These are phyloP conservation scores for Plectus sambesii DNA, from an alignment of 1,140 invertebrate species.

Conservation along the genomic window DNA sequence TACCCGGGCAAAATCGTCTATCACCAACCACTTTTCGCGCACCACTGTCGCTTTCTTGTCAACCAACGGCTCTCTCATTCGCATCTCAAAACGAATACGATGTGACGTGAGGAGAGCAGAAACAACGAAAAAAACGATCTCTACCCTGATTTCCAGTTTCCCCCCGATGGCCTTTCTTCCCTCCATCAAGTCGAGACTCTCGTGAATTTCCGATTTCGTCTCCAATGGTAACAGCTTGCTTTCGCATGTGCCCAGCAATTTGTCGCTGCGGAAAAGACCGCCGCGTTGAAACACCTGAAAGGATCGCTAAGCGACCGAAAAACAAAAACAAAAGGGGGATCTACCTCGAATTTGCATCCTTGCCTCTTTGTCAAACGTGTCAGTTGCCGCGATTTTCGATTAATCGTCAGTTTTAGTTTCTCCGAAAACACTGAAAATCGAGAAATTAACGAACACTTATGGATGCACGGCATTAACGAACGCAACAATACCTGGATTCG, in stretches of 20 bases:
- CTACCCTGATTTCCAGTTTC: conserved; percentile 62
- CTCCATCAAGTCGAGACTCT: conserved; percentile 78
- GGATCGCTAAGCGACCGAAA: too few relatives aligned
- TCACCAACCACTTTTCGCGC: conserved; percentile 79
- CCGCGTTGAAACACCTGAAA: conserved; percentile 82
- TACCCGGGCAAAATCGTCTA: too few relatives aligned
- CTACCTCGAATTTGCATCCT: conserved; percentile 72
- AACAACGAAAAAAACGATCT: conserved; percentile 15
- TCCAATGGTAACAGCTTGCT: conserved; percentile 74
- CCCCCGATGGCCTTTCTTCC: conserved; percentile 70
- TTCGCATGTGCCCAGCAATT: conserved; percentile 66
- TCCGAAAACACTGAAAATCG: conserved; percentile 61
- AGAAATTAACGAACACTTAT: conserved; percentile 18
- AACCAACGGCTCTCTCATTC: conserved; percentile 76
- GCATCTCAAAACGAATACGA: conserved; percentile 59
- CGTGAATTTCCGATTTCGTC: conserved; percentile 71
- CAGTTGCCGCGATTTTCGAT: conserved; percentile 64
- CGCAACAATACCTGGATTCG: conserved; percentile 58
- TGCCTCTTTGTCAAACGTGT: conserved; percentile 74
- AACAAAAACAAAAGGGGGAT: too few relatives aligned
- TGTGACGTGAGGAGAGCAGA: not conserved
- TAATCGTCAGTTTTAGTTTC: conserved; percentile 64
- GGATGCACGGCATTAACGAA: conserved; percentile 2
- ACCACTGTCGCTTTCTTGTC: conserved; percentile 77
- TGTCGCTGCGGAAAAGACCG: conserved; percentile 74